Conservation (phyloP, 2,888 invertebrate genomes). For the Terebella lapidaria region DNA sequence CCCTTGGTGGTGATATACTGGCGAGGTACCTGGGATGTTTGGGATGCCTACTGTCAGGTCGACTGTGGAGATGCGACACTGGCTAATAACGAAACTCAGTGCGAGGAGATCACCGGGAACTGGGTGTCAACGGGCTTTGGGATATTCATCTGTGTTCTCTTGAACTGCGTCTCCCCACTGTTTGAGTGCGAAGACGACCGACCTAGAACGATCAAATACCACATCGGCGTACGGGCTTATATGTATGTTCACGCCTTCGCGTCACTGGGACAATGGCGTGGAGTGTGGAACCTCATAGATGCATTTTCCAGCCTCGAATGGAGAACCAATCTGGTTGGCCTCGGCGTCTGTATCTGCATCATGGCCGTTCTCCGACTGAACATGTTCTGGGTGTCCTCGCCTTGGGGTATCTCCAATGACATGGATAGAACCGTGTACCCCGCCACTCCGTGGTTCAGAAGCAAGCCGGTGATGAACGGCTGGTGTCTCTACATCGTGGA, state of each 20-base stretch:
- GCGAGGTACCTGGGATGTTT: constrained; percentile 1
- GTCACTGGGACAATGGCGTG: background rate
- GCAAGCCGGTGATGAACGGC: background rate
- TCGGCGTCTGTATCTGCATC: background rate
- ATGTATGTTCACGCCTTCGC: background rate
- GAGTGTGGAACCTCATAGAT: constrained; percentile 1
- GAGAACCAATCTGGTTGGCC: background rate
- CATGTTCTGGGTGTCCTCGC: background rate
- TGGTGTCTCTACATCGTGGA: background rate
- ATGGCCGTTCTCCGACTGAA: background rate
- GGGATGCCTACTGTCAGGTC: background rate
- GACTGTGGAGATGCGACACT: background rate
- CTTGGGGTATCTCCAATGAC: background rate
- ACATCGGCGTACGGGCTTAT: background rate
- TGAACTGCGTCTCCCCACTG: constrained; percentile 2
- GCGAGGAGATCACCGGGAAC: background rate
- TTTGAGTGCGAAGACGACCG: background rate
- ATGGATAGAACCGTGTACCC: background rate
- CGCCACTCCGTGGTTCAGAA: background rate
- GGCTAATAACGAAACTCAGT: background rate
- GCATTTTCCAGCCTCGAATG: background rate
- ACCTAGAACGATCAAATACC: background rate
- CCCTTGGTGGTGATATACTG: background rate
- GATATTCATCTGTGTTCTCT: background rate
- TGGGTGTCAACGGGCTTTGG: background rate